A percentile compares a stretch with the other conserved stretches of the same genome.
phyloP scores from a whole-genome alignment of 1,140 invertebrate genomes.

The Ooceraea biroi region DNA sequence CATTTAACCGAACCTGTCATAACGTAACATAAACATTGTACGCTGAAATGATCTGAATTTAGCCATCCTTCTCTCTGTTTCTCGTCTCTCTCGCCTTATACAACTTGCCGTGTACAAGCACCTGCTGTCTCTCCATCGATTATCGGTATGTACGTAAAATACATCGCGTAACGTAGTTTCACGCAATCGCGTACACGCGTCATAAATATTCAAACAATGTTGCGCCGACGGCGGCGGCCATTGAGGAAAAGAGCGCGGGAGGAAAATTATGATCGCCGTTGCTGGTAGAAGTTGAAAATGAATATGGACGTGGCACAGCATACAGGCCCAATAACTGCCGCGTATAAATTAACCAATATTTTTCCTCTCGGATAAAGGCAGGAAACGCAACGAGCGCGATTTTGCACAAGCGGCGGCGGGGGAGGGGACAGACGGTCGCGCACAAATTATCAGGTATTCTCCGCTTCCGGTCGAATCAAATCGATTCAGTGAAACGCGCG shows the following conservation, averaged over 20 bases:
- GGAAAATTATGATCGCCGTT: constrained; percentile 42
- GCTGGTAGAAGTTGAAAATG: constrained; percentile 48
- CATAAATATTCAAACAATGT: constrained; percentile 63
- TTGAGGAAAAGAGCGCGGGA: constrained; percentile 46
- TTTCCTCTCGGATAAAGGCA: constrained; percentile 30
- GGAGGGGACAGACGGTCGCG: neutral
- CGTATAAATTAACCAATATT: constrained; percentile 51
- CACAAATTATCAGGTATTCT: constrained; percentile 29
- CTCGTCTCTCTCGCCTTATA: neutral
- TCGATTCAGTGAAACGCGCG: neutral
- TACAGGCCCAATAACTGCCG: constrained; percentile 21
- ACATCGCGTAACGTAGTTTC: constrained; percentile 44
- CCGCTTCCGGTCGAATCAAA: neutral
- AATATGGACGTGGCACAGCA: constrained; percentile 46
- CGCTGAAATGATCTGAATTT: constrained; percentile 45
- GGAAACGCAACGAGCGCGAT: constrained; percentile 8
- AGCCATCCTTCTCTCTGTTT: neutral
- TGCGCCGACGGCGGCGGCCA: neutral
- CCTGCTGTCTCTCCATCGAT: constrained; percentile 18
- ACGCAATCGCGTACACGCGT: constrained; percentile 23
- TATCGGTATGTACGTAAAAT: constrained; percentile 46
- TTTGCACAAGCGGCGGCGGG: neutral
- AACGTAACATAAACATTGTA: constrained; percentile 50
- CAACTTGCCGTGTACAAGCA: neutral
- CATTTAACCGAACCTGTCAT: constrained; percentile 43